Percentiles rank a stretch among this genome's conserved stretches.
These are phyloP conservation scores for Drosophila mayaguana DNA, from an alignment of 2,888 invertebrate genomes.

Conservation along the genomic window DNA sequence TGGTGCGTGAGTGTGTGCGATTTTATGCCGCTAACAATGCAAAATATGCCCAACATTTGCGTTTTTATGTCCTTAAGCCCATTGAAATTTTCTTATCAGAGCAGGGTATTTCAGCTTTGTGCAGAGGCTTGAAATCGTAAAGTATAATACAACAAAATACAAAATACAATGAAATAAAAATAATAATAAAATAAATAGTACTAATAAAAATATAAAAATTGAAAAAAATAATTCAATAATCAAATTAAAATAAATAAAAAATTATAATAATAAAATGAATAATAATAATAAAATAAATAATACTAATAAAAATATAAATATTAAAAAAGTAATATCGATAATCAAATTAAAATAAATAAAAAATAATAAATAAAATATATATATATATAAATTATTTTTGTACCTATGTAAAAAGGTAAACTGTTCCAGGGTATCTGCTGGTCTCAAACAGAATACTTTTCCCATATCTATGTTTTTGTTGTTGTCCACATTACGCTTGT, in stretches of 20 bases:
- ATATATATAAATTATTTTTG: not conserved
- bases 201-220: no score
- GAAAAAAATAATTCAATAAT: no score
- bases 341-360: no score
- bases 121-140: not conserved
- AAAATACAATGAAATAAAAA: no score
- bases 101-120: not conserved
- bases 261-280: no score
- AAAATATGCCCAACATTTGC: conserved; percentile 77
- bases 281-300: no score
- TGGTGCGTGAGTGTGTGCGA: conserved; percentile 54
- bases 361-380: not conserved
- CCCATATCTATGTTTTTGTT: not conserved
- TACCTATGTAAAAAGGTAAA: no score
- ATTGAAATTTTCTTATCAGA: not conserved
- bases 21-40: conserved; percentile 71
- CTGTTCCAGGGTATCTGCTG: not conserved
- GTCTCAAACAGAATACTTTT: not conserved
- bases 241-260: no score
- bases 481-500: conserved; percentile 28
- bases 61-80: conserved; percentile 30
- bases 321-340: no score
- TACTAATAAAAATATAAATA: no score
- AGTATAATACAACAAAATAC: no score
- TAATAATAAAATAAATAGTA: no score